Evolutionary conservation across 2,888 invertebrate genomes (phyloP).

Genomic region (Frankliniella fusca): DNA sequence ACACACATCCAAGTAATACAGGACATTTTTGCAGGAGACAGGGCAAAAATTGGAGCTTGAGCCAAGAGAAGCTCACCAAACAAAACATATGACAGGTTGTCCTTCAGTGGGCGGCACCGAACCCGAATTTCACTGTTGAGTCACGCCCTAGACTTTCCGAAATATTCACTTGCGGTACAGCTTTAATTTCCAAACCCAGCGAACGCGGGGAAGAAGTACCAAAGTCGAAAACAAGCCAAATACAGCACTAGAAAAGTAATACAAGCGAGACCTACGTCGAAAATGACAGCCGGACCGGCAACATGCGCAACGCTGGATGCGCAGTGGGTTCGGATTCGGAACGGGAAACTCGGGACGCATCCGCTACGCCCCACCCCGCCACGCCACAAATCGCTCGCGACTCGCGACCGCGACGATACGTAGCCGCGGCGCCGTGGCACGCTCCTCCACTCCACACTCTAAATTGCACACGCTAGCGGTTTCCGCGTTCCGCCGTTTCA

Average conservation of each 20-base stretch:
- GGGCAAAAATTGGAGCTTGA: too few relatives aligned
- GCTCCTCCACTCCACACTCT: background rate
- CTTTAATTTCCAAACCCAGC: too few relatives aligned
- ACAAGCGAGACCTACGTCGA: slow-evolving; percentile 5
- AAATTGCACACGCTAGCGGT: background rate
- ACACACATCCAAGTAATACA: too few relatives aligned
- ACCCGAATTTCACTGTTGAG: background rate
- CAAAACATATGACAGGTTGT: slow-evolving; percentile 15
- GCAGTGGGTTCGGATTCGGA: background rate
- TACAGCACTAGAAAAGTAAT: too few relatives aligned
- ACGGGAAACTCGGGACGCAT: slow-evolving; percentile 3
- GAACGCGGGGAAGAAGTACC: too few relatives aligned
- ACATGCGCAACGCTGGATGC: slow-evolving; percentile 12
- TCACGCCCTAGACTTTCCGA: too few relatives aligned
- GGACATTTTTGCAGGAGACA: too few relatives aligned
- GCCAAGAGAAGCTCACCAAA: background rate
- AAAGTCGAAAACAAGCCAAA: too few relatives aligned
- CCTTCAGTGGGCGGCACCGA: background rate
- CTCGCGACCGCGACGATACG: background rate
- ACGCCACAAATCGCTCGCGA: background rate
- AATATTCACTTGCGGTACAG: too few relatives aligned
- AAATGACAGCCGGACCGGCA: slow-evolving; percentile 25
- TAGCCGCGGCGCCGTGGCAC: background rate
- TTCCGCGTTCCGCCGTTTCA: background rate
- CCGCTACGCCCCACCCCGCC: background rate